These are phyloP conservation scores for Crax fasciolata DNA, from an alignment of 2,797 vertebrate species.

Conservation along the genomic window DNA sequence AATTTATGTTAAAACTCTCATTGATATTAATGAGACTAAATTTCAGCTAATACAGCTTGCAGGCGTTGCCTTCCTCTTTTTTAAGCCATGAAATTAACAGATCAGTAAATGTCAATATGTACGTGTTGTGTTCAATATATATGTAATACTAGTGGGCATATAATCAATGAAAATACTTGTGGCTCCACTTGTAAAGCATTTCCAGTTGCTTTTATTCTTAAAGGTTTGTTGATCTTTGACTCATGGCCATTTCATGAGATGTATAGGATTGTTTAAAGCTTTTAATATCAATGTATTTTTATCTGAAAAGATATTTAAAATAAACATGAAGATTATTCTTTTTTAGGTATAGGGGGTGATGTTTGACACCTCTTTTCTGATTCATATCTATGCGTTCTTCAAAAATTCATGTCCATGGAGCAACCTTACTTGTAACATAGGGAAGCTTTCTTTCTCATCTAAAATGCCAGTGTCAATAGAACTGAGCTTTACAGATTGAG, in stretches of 20 bases:
- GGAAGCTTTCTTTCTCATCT: not conserved
- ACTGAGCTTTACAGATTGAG: not conserved
- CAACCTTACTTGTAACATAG: not conserved
- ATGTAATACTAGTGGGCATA: not conserved
- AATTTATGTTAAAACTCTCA: not conserved
- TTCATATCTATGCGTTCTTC: not conserved
- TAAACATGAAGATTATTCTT: not conserved
- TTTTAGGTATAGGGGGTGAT: not conserved
- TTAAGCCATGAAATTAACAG: not conserved
- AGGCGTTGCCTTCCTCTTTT: not conserved
- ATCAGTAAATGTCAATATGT: not conserved
- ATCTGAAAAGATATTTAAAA: not conserved
- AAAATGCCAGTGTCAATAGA: not conserved
- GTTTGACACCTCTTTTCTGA: not conserved
- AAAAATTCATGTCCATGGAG: not conserved
- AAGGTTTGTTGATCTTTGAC: not conserved
- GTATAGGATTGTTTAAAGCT: not conserved
- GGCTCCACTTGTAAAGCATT: not conserved
- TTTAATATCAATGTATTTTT: not conserved
- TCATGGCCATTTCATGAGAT: not conserved
- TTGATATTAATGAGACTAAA: not conserved
- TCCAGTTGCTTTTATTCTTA: slow-evolving; percentile 16
- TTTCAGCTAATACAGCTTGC: not conserved
- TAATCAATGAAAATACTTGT: not conserved
- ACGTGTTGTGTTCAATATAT: not conserved